Conservation (phyloP, 2,113 vertebrate genomes). For the Manacus vitellinus region DNA sequence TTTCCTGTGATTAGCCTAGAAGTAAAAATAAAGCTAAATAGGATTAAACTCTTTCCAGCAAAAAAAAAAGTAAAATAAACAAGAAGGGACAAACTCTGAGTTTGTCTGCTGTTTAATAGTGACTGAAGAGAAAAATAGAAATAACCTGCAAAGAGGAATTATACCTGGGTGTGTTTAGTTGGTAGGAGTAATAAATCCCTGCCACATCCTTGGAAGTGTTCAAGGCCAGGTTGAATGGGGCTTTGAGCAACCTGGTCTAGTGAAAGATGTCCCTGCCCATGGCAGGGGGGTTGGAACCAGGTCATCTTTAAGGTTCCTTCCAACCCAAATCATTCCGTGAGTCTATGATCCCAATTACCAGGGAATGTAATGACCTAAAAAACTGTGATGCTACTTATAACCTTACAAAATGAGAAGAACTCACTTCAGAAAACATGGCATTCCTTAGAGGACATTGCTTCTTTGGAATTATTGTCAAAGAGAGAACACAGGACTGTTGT, state of each 20-base stretch:
- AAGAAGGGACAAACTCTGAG: neutral
- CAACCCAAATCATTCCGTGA: neutral
- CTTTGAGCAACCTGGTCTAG: neutral
- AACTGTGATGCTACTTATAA: neutral
- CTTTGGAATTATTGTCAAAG: neutral
- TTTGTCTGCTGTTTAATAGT: neutral
- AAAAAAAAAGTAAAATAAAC: neutral
- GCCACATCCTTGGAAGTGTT: neutral
- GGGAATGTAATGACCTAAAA: neutral
- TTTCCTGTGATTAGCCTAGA: neutral
- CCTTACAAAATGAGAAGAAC: neutral
- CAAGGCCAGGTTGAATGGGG: neutral
- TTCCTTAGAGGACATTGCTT: neutral
- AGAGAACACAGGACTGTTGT: neutral
- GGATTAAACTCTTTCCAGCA: neutral
- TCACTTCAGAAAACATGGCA: neutral
- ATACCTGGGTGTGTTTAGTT: neutral
- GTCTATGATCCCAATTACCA: neutral
- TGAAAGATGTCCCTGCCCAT: neutral
- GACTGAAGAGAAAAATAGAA: neutral
- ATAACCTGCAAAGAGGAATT: neutral
- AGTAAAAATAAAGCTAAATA: neutral
- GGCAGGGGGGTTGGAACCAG: neutral
- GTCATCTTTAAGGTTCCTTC: neutral
- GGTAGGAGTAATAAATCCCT: neutral